These are phyloP conservation scores for Trachurus trachurus DNA, from an alignment of 2,797 vertebrate species.

Conservation along the genomic window DNA sequence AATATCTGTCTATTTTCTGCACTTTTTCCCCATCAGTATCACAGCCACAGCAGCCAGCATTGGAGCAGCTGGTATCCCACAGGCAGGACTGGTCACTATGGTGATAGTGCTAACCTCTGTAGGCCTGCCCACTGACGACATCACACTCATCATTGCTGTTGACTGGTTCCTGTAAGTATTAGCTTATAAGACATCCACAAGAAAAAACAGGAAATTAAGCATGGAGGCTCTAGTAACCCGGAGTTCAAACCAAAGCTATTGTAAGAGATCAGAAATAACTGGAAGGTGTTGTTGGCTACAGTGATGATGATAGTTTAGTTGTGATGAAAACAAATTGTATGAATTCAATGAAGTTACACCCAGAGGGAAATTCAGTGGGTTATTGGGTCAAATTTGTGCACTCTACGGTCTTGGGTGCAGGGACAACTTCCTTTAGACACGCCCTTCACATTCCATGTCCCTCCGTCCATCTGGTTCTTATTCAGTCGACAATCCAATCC, in stretches of 20 bases:
- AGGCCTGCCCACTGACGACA: slow-evolving; percentile 96
- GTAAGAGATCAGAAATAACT: neutral
- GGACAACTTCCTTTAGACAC: slow-evolving; percentile 35
- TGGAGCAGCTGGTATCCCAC: slow-evolving; percentile 97
- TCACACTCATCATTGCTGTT: slow-evolving; percentile 96
- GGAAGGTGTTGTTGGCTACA: neutral
- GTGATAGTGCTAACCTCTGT: slow-evolving; percentile 98
- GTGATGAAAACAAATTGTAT: slow-evolving; percentile 5
- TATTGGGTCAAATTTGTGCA: slow-evolving; percentile 5
- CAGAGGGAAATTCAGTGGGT: neutral
- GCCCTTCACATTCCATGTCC: slow-evolving; percentile 57
- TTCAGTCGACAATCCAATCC: slow-evolving; percentile 47
- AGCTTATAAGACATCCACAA: neutral
- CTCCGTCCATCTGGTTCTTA: slow-evolving; percentile 67
- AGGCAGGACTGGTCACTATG: slow-evolving; percentile 99
- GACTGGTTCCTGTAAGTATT: slow-evolving; percentile 98
- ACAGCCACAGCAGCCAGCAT: slow-evolving; percentile 98
- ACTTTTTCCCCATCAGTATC: slow-evolving; percentile 85
- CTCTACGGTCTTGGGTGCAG: slow-evolving; percentile 11
- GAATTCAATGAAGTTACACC: slow-evolving; percentile 15
- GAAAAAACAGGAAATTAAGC: neutral
- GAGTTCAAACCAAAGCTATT: too few species aligned
- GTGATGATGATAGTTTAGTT: neutral
- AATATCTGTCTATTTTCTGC: slow-evolving; percentile 12
- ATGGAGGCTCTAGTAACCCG: too few species aligned